A percentile compares a stretch with the other conserved stretches of the same genome.
These are phyloP conservation scores for Spinus pinus DNA, from an alignment of 2,797 vertebrate genomes.

Conservation along the genomic window DNA sequence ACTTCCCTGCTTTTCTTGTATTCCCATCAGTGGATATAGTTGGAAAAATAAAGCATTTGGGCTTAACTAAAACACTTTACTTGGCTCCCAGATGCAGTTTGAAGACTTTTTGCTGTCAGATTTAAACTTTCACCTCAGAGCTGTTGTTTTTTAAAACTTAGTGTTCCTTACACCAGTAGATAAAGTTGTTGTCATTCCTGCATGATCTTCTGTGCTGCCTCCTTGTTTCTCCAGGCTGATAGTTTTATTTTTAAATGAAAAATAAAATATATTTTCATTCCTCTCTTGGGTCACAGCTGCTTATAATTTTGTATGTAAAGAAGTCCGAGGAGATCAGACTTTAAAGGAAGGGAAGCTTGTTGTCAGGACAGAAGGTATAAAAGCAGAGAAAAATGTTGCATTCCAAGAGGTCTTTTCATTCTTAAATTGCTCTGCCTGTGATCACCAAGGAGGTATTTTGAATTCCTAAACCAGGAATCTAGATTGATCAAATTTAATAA, in stretches of 20 bases:
- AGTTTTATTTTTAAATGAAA: not conserved
- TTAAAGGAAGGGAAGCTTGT: not conserved
- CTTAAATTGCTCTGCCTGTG: not conserved
- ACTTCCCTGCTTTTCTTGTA: not conserved
- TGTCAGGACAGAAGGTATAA: not conserved
- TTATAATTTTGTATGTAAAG: not conserved
- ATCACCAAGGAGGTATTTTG: not conserved
- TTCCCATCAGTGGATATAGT: not conserved
- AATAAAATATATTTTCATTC: not conserved
- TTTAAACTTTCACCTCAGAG: not conserved
- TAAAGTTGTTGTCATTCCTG: not conserved
- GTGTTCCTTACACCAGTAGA: not conserved
- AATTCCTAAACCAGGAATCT: not conserved
- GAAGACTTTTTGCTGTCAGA: not conserved
- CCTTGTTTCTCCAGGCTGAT: not conserved
- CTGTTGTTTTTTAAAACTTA: not conserved
- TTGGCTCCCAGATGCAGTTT: not conserved
- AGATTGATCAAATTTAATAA: not conserved
- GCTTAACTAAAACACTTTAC: not conserved
- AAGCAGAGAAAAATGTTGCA: not conserved
- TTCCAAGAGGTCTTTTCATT: not conserved
- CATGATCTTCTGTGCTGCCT: not conserved
- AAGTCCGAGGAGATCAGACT: not conserved
- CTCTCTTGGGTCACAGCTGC: not conserved
- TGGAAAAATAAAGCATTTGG: not conserved